Conservation (phyloP, 2,797 vertebrate species). For the Luscinia megarhynchos region DNA sequence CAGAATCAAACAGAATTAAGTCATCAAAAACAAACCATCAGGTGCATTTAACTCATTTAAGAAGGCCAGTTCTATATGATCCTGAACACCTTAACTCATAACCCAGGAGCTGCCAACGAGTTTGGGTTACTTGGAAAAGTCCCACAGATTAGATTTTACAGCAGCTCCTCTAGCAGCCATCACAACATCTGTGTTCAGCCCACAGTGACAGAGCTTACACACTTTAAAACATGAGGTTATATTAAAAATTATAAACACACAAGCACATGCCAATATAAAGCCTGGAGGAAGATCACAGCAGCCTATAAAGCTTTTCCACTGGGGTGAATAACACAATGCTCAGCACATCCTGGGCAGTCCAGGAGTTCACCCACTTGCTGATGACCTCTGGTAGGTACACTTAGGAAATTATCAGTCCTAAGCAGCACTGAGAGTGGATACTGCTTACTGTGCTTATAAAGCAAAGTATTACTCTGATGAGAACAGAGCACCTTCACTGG, state of each 20-base stretch:
- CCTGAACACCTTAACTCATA: neutral
- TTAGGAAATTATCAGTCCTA: neutral
- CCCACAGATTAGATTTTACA: neutral
- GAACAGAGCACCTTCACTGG: neutral
- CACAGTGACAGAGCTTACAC: rapidly evolving
- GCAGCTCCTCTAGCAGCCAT: neutral
- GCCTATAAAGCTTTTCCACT: neutral
- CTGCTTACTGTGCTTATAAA: neutral
- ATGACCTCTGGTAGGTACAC: neutral
- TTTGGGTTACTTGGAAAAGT: neutral
- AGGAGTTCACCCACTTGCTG: neutral
- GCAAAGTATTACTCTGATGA: neutral
- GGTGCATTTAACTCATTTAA: neutral
- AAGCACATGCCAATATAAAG: neutral
- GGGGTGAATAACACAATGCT: neutral
- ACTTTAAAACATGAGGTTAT: neutral
- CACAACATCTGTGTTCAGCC: neutral
- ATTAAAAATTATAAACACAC: neutral
- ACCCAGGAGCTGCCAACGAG: neutral
- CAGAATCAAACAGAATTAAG: neutral
- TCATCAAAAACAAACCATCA: neutral
- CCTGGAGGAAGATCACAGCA: neutral
- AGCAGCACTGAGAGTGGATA: neutral
- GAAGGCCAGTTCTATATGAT: neutral
- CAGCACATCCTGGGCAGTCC: neutral